Evolutionary conservation across 2,113 vertebrate species (phyloP).

Genomic region (Craseonycteris thonglongyai): DNA sequence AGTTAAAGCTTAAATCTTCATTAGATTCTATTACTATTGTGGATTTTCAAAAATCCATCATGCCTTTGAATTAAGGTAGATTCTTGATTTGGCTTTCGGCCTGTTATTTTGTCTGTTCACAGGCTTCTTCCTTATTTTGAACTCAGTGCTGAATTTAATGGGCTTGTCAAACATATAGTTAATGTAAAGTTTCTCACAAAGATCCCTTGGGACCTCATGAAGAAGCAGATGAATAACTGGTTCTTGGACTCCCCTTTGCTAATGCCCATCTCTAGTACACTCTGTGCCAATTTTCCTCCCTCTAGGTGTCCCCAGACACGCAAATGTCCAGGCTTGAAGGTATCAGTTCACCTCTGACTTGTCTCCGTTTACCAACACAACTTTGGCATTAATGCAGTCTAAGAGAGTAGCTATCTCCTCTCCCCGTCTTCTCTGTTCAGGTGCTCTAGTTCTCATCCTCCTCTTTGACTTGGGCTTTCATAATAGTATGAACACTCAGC

Average conservation of each 20-base stretch:
- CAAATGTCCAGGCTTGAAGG: fast-evolving
- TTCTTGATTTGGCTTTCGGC: constrained; percentile 20
- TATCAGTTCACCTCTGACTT: neutral
- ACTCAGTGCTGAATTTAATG: neutral
- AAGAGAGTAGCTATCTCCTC: neutral
- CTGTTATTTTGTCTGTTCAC: constrained; percentile 5
- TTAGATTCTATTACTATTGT: constrained; percentile 20
- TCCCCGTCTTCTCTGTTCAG: fast-evolving
- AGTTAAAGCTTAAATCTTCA: constrained; percentile 49
- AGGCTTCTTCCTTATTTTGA: neutral
- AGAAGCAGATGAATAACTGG: neutral
- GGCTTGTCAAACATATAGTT: neutral
- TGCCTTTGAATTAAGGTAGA: constrained; percentile 15
- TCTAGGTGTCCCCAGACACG: neutral
- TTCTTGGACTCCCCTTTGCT: neutral
- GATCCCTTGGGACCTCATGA: neutral
- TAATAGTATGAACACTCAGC: neutral
- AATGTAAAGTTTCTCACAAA: neutral
- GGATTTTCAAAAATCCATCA: constrained; percentile 4
- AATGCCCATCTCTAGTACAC: neutral
- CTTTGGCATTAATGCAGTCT: neutral
- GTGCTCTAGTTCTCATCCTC: neutral
- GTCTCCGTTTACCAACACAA: too few species aligned
- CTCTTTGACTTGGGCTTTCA: neutral
- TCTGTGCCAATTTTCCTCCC: neutral